These are phyloP conservation scores for Melanargia galathea DNA, from an alignment of 2,888 invertebrate genomes.

Conservation along the genomic window DNA sequence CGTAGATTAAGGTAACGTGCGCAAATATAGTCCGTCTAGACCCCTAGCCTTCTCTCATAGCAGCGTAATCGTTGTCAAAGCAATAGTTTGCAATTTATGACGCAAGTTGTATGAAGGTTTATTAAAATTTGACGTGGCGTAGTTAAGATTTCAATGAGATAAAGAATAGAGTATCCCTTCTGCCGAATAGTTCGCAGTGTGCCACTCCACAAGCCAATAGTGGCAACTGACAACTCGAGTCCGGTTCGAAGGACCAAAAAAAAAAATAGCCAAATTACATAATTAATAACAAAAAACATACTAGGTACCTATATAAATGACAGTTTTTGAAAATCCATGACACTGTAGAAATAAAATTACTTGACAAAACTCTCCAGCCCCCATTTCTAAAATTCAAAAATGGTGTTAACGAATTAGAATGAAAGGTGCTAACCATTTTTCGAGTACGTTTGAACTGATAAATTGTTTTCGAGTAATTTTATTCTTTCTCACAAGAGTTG, in stretches of 20 bases:
- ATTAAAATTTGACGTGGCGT: too few relatives aligned
- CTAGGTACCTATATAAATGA: background rate
- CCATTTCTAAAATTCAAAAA: background rate
- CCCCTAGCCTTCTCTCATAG: too few relatives aligned
- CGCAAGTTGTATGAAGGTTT: too few relatives aligned
- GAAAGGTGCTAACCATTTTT: background rate
- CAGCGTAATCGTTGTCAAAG: too few relatives aligned
- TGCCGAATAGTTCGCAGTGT: background rate
- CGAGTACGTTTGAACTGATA: background rate
- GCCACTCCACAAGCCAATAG: background rate
- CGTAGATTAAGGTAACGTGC: too few relatives aligned
- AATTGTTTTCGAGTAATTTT: conserved; percentile 7
- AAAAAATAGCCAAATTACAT: background rate
- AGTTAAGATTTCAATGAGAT: background rate
- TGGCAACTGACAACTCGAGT: background rate
- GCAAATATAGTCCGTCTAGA: too few relatives aligned
- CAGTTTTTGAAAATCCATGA: conserved; percentile 3
- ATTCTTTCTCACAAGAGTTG: background rate
- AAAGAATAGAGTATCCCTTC: background rate
- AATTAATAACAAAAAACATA: background rate
- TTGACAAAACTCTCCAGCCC: background rate
- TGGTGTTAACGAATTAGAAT: background rate
- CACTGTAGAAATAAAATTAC: background rate
- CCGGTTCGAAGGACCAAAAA: background rate
- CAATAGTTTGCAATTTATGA: too few relatives aligned